Conservation (phyloP, 2,113 vertebrate genomes). For the Elachura formosa region DNA sequence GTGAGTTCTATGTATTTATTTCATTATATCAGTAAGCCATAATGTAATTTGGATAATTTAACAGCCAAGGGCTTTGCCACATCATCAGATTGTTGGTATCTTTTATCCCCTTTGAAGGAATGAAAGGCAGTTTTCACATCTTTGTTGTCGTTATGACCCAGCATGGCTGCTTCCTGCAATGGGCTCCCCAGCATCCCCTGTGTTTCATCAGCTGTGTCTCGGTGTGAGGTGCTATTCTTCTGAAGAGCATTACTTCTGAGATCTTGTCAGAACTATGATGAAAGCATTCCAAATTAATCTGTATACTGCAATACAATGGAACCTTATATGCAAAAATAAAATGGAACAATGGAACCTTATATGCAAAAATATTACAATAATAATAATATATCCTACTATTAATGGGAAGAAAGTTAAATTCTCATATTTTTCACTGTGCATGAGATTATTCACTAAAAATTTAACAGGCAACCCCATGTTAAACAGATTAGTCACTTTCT, state of each 20-base stretch:
- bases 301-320: neutral
- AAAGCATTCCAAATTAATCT: neutral
- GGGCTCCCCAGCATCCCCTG: neutral
- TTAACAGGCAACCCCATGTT: neutral
- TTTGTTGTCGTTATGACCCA: neutral
- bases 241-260: neutral
- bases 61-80: neutral
- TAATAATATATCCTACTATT: neutral
- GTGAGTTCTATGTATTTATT: neutral
- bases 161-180: neutral
- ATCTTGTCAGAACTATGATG: neutral
- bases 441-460: neutral
- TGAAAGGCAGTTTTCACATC: neutral
- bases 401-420: neutral
- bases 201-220: neutral
- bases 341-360: neutral
- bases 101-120: neutral
- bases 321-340: neutral
- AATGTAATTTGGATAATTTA: neutral
- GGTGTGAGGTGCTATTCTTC: neutral
- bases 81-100: neutral
- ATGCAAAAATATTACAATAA: neutral
- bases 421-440: neutral
- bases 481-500: neutral
- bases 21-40: neutral